phyloP scores from a whole-genome alignment of 2,797 vertebrate genomes.

The Melanotaenia nigrans region DNA sequence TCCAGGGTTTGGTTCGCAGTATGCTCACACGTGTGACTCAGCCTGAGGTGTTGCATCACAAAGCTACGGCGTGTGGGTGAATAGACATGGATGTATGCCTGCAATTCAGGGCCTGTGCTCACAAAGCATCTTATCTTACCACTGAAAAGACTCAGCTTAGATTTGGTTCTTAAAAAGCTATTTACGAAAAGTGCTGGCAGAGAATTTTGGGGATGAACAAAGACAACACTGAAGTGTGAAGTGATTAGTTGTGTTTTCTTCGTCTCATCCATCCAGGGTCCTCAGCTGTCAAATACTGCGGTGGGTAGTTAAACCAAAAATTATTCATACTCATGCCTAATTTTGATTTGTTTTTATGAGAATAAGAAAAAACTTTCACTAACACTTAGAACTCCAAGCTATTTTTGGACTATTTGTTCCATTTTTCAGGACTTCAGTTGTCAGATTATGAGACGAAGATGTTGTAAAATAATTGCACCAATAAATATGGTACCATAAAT shows the following conservation, averaged over 20 bases:
- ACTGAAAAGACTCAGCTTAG: neutral
- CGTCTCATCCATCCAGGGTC: neutral
- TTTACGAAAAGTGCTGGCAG: neutral
- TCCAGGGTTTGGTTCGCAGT: slow-evolving; percentile 53
- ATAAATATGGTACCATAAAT: too few species aligned
- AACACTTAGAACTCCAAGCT: neutral
- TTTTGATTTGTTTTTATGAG: neutral
- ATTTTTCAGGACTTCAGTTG: too few species aligned
- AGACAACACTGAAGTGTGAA: neutral
- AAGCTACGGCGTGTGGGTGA: slow-evolving; percentile 37
- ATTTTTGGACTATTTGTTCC: too few species aligned
- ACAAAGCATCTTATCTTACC: slow-evolving; percentile 15
- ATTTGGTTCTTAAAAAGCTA: neutral
- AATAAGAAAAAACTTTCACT: neutral
- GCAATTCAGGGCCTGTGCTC: slow-evolving; percentile 11
- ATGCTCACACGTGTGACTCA: slow-evolving; percentile 62
- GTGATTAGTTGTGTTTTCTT: neutral
- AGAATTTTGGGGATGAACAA: neutral
- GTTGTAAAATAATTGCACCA: too few species aligned
- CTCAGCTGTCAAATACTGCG: neutral
- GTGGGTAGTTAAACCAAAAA: neutral
- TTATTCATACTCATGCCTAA: too few species aligned
- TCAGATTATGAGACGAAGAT: too few species aligned
- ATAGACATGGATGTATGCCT: slow-evolving; percentile 20
- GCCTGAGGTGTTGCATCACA: slow-evolving; percentile 66